phyloP scores from a whole-genome alignment of 2,888 invertebrate species.

The Halictus ligatus region DNA sequence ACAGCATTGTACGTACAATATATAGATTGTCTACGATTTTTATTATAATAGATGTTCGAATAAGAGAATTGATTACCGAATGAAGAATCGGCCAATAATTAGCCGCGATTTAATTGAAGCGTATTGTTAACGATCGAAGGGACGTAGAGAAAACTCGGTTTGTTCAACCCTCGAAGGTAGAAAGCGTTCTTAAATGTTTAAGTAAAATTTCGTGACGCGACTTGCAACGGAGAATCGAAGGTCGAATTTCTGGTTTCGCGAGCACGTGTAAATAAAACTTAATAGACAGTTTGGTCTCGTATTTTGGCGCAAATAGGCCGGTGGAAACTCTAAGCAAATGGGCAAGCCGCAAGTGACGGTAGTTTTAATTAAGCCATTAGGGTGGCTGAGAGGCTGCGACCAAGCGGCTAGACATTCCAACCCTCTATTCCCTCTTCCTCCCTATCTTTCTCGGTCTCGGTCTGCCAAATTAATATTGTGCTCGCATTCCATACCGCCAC shows the following conservation, averaged over 20 bases:
- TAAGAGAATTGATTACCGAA: too few relatives aligned
- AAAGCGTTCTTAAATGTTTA: neutral
- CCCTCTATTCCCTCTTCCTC: constrained; percentile 57
- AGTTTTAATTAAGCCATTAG: constrained; percentile 84
- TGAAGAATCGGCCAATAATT: too few relatives aligned
- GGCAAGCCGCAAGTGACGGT: constrained; percentile 77
- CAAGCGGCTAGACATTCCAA: constrained; percentile 74
- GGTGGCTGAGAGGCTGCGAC: constrained; percentile 80
- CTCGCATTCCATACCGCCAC: constrained; percentile 68
- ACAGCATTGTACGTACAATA: too few relatives aligned
- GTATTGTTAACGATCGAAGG: too few relatives aligned
- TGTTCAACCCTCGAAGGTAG: too few relatives aligned
- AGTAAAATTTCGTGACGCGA: neutral
- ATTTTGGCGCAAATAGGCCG: constrained; percentile 55
- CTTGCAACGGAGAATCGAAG: neutral
- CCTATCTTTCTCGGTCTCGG: constrained; percentile 49
- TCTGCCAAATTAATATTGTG: constrained; percentile 82
- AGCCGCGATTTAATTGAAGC: too few relatives aligned
- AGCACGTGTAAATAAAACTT: constrained; percentile 42
- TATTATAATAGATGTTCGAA: too few relatives aligned
- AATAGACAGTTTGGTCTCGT: constrained; percentile 40
- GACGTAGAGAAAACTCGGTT: too few relatives aligned
- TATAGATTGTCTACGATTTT: too few relatives aligned
- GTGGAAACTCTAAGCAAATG: constrained; percentile 64
- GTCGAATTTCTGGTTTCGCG: neutral